phyloP scores from a whole-genome alignment of 1,140 invertebrate species.

The Drosophila rufa region DNA sequence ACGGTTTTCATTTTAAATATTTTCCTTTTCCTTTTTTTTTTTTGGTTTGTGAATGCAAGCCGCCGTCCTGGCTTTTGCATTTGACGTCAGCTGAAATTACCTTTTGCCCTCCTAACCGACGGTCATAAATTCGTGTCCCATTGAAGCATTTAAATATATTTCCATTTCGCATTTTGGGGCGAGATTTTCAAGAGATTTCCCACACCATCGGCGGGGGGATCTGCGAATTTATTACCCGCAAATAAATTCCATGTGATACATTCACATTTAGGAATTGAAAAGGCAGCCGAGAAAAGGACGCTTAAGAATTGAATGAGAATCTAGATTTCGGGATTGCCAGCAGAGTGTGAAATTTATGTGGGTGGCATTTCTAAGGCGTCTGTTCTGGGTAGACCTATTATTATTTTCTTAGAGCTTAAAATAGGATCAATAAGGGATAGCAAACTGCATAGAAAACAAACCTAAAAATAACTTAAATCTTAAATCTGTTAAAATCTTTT shows the following conservation, averaged over 20 bases:
- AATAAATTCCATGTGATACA: constrained; percentile 63
- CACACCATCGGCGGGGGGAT: constrained; percentile 5
- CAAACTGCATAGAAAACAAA: not conserved
- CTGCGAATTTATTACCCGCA: constrained; percentile 60
- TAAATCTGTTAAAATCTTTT: not conserved
- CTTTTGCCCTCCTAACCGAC: constrained; percentile 5
- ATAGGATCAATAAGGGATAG: not conserved
- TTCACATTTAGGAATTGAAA: constrained; percentile 49
- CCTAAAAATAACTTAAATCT: not conserved
- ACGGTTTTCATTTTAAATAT: constrained; percentile 61
- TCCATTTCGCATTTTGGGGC: constrained; percentile 43
- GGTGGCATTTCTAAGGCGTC: not conserved
- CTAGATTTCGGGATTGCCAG: constrained; percentile 5
- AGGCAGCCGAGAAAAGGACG: constrained; percentile 24
- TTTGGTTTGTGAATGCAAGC: constrained; percentile 53
- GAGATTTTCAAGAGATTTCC: constrained; percentile 52
- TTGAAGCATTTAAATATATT: constrained; percentile 73
- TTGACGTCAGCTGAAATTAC: constrained; percentile 53
- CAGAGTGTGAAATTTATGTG: constrained; percentile 33
- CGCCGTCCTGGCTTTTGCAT: constrained; percentile 53
- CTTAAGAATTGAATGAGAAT: constrained; percentile 10
- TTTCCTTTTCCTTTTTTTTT: constrained; percentile 29
- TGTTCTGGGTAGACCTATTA: not conserved
- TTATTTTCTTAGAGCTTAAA: not conserved
- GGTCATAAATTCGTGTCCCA: constrained; percentile 66